A percentile compares a stretch with the other conserved stretches of the same genome.
phyloP scores from a whole-genome alignment of 2,888 invertebrate genomes.

The Celastrina argiolus region DNA sequence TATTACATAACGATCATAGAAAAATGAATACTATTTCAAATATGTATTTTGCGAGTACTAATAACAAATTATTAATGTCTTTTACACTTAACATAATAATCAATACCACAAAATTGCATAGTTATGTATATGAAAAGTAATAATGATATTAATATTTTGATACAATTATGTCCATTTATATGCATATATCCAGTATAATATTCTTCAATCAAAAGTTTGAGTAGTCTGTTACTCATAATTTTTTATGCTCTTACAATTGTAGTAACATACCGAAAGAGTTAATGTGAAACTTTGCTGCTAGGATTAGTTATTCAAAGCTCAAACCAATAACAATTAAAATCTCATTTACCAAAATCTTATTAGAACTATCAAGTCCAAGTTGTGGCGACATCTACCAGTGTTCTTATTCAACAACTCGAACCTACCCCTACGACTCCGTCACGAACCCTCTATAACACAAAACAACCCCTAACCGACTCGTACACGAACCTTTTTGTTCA shows the following conservation, averaged over 20 bases:
- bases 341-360: neutral
- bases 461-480: slow-evolving; percentile 40
- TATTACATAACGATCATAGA: too few species aligned
- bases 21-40: too few species aligned
- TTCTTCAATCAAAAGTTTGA: too few species aligned
- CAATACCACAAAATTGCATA: too few species aligned
- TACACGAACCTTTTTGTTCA: slow-evolving; percentile 41
- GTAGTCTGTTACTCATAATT: too few species aligned
- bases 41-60: too few species aligned
- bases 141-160: too few species aligned
- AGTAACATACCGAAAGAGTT: neutral
- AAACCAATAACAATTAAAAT: neutral
- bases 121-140: too few species aligned
- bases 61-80: too few species aligned
- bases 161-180: too few species aligned
- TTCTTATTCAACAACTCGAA: slow-evolving; percentile 24
- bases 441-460: slow-evolving; percentile 46
- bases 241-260: neutral
- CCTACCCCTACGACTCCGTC: slow-evolving; percentile 38
- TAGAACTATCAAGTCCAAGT: neutral
- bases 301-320: neutral
- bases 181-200: too few species aligned
- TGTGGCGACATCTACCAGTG: slow-evolving; percentile 32
- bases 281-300: neutral
- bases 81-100: too few species aligned